Evolutionary conservation across 2,888 invertebrate genomes (phyloP).

Genomic region (Hyposoter dolosus): DNA sequence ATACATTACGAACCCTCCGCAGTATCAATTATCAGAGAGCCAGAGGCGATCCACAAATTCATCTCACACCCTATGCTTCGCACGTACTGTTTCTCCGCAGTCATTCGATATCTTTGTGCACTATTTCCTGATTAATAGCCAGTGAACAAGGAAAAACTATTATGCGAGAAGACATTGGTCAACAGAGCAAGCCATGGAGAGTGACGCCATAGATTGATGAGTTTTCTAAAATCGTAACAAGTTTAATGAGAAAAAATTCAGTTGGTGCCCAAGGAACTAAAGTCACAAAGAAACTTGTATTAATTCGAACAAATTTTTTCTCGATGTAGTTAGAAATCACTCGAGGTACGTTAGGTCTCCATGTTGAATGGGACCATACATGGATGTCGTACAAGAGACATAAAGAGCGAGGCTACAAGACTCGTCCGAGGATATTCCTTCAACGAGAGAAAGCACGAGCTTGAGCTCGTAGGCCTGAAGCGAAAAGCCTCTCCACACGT

Average conservation of each 20-base stretch:
- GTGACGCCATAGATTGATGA: constrained; percentile 13
- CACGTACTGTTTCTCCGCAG: constrained; percentile 8
- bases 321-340: not conserved
- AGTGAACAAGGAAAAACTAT: constrained; percentile 56
- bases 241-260: not conserved
- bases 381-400: constrained; percentile 63
- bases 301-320: not conserved
- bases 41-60: constrained; percentile 63
- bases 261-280: not conserved
- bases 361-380: constrained; percentile 54
- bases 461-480: constrained; percentile 50
- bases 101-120: not conserved
- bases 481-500: constrained; percentile 68
- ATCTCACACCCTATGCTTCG: constrained; percentile 60
- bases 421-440: constrained; percentile 52
- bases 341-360: not conserved
- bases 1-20: constrained; percentile 58
- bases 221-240: not conserved
- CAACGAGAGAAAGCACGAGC: constrained; percentile 49
- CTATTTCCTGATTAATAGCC: constrained; percentile 54
- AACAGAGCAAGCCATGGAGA: constrained; percentile 26
- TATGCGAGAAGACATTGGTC: constrained; percentile 10
- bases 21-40: constrained; percentile 63
- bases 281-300: not conserved
- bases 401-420: constrained; percentile 65